phyloP scores from a whole-genome alignment of 2,797 vertebrate genomes.

The Anisognathus igniventris region DNA sequence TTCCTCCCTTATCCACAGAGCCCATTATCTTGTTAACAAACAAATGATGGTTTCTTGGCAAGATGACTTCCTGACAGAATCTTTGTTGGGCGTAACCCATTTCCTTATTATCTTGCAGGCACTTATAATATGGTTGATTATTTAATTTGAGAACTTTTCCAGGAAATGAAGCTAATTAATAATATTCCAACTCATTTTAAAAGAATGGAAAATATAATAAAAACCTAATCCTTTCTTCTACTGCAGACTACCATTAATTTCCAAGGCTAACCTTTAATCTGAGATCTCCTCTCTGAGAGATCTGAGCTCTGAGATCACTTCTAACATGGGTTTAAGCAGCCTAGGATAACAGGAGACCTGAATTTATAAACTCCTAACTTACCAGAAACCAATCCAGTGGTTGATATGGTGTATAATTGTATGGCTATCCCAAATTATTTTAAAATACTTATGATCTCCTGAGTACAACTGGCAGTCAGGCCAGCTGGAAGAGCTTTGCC shows the following conservation, averaged over 20 bases:
- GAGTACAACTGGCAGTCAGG: neutral
- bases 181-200: neutral
- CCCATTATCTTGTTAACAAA: neutral
- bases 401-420: neutral
- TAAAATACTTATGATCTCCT: neutral
- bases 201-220: neutral
- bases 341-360: neutral
- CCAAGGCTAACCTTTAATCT: neutral
- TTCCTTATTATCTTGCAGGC: constrained; percentile 27
- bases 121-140: neutral
- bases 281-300: neutral
- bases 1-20: neutral
- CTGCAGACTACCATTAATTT: neutral
- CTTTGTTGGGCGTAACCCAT: constrained; percentile 2
- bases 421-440: neutral
- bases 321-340: neutral
- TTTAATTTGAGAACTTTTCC: constrained; percentile 1
- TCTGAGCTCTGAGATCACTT: neutral
- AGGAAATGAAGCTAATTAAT: neutral
- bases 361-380: neutral
- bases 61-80: constrained; percentile 23
- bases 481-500: neutral
- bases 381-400: neutral
- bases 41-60: constrained; percentile 4
- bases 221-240: neutral